Conservation (phyloP, 2,797 vertebrate genomes). For the Notolabrus celidotus region DNA sequence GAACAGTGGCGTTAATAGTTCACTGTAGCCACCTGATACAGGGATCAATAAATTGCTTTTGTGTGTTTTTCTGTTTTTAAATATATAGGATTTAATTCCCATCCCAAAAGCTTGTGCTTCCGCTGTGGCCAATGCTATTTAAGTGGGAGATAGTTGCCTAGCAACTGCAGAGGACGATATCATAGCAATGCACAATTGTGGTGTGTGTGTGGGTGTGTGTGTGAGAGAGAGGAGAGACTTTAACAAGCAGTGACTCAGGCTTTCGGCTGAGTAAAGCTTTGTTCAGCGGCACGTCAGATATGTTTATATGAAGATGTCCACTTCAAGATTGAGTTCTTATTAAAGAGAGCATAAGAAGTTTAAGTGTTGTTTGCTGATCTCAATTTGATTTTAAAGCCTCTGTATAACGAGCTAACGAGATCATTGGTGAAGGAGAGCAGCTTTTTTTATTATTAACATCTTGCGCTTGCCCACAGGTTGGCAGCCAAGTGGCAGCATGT, state of each 20-base stretch:
- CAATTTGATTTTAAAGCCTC: conserved; percentile 7
- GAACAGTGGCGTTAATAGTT: conserved; percentile 8
- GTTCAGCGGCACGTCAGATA: conserved; percentile 37
- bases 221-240: conserved; percentile 47
- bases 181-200: conserved; percentile 66
- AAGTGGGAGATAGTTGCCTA: conserved; percentile 84
- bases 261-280: conserved; percentile 63
- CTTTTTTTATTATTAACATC: neutral
- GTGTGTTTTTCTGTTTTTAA: conserved; percentile 42
- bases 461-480: neutral
- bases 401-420: conserved; percentile 10
- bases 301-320: conserved; percentile 21
- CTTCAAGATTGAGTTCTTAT: conserved; percentile 13
- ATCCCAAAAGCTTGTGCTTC: conserved; percentile 47
- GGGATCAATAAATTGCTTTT: conserved; percentile 8
- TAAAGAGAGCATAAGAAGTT: conserved; percentile 5
- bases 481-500: conserved; percentile 18
- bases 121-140: conserved; percentile 73
- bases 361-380: conserved; percentile 15
- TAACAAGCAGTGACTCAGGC: conserved; percentile 69
- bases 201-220: conserved; percentile 46
- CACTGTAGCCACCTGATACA: conserved; percentile 6
- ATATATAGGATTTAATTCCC: conserved; percentile 56
- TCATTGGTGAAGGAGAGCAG: neutral
- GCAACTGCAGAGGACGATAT: conserved; percentile 82